phyloP scores from a whole-genome alignment of 2,888 invertebrate genomes.

The Diabrotica balteata region DNA sequence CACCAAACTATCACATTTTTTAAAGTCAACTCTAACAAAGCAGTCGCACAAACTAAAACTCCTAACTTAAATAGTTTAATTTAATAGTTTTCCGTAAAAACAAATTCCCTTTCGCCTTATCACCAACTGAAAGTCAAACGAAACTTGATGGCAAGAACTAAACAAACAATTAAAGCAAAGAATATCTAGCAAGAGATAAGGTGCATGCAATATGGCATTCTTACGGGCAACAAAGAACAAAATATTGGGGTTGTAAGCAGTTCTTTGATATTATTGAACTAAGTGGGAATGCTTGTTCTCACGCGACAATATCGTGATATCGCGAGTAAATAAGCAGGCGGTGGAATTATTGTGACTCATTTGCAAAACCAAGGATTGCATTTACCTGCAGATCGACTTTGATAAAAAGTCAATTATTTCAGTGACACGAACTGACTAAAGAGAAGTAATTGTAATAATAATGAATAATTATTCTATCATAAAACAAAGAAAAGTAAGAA shows the following conservation, averaged over 20 bases:
- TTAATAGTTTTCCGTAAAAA: no score
- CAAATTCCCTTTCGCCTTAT: no score
- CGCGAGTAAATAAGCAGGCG: constrained; percentile 35
- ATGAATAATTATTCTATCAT: no score
- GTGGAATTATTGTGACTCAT: constrained; percentile 23
- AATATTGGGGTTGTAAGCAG: constrained; percentile 26
- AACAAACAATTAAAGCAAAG: constrained; percentile 22
- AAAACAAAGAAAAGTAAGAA: no score
- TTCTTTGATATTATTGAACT: constrained; percentile 30
- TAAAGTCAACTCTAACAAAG: no score
- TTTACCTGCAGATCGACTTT: no score
- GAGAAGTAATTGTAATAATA: no score
- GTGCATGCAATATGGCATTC: constrained; percentile 24
- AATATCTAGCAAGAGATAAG: constrained; percentile 21
- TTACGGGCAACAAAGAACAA: constrained; percentile 19
- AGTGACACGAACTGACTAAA: no score
- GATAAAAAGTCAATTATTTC: no score
- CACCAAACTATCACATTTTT: no score
- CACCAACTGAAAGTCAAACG: background rate
- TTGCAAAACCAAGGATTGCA: constrained; percentile 6
- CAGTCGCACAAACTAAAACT: no score
- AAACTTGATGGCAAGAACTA: constrained; percentile 6
- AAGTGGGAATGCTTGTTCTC: constrained; percentile 36
- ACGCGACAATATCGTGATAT: constrained; percentile 26
- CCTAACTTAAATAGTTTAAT: no score